These are phyloP conservation scores for Stenurella melanura DNA, from an alignment of 2,888 invertebrate genomes.

Conservation along the genomic window DNA sequence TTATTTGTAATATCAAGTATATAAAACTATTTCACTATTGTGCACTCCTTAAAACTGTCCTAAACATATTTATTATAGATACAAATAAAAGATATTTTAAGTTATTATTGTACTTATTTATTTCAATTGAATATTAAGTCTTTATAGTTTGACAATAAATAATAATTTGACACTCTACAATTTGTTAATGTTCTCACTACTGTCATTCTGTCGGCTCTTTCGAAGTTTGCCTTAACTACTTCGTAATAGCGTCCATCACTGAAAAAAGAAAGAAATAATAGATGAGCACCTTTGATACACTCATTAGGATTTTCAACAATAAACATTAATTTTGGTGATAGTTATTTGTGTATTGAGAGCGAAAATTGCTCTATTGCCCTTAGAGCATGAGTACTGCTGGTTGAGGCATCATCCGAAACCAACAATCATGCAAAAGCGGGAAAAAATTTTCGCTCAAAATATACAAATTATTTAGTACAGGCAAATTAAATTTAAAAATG, in stretches of 20 bases:
- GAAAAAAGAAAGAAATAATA: slow-evolving; percentile 68
- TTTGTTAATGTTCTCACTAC: slow-evolving; percentile 98
- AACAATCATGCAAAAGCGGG: too few relatives aligned
- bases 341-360: too few relatives aligned
- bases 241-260: slow-evolving; percentile 99
- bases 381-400: too few relatives aligned
- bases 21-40: slow-evolving; percentile 34
- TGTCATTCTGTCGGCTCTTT: slow-evolving; percentile 96
- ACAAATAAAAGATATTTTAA: slow-evolving; percentile 50
- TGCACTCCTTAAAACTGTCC: slow-evolving; percentile 40
- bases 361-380: too few relatives aligned
- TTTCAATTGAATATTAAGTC: slow-evolving; percentile 91
- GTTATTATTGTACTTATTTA: slow-evolving; percentile 43
- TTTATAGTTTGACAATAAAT: slow-evolving; percentile 93
- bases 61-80: slow-evolving; percentile 48
- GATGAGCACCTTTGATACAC: neutral
- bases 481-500: too few relatives aligned
- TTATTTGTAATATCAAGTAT: slow-evolving; percentile 25
- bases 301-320: too few relatives aligned
- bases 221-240: slow-evolving; percentile 99
- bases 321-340: too few relatives aligned
- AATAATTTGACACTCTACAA: slow-evolving; percentile 95
- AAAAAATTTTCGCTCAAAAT: too few relatives aligned
- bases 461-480: too few relatives aligned
- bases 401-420: too few relatives aligned